A percentile compares a stretch with the other conserved stretches of the same genome.
phyloP scores from a whole-genome alignment of 2,113 vertebrate species.

The Cololabis saira region DNA sequence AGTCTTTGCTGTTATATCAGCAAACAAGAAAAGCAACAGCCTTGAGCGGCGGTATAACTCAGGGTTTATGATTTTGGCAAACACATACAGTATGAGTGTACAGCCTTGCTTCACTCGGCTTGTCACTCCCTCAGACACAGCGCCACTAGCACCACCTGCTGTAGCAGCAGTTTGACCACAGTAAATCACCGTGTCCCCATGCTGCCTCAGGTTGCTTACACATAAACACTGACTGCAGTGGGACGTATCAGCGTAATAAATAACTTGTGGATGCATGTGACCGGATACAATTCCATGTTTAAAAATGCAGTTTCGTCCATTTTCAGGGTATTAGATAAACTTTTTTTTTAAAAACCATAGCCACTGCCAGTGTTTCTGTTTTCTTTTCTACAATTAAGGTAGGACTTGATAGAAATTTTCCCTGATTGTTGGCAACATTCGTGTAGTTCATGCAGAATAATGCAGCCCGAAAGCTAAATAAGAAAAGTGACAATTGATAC shows the following conservation, averaged over 20 bases:
- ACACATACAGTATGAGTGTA: slow-evolving; percentile 4
- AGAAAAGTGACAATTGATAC: too few relatives aligned
- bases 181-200: slow-evolving; percentile 26
- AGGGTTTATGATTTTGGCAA: neutral
- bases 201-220: slow-evolving; percentile 1
- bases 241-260: slow-evolving; percentile 6
- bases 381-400: too few relatives aligned
- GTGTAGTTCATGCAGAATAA: too few relatives aligned
- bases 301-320: neutral
- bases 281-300: neutral
- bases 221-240: neutral
- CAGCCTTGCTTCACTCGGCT: neutral
- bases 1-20: slow-evolving; percentile 39
- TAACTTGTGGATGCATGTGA: neutral
- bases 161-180: slow-evolving; percentile 71
- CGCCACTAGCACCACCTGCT: slow-evolving; percentile 80
- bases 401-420: too few relatives aligned
- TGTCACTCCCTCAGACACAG: slow-evolving; percentile 28
- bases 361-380: neutral
- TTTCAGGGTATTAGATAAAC: neutral
- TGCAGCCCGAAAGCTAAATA: too few relatives aligned
- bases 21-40: slow-evolving; percentile 3
- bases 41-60: neutral
- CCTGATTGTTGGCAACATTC: too few relatives aligned
- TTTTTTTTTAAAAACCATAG: too few relatives aligned